phyloP scores from a whole-genome alignment of 2,888 invertebrate genomes.

The Lottia gigantea region DNA sequence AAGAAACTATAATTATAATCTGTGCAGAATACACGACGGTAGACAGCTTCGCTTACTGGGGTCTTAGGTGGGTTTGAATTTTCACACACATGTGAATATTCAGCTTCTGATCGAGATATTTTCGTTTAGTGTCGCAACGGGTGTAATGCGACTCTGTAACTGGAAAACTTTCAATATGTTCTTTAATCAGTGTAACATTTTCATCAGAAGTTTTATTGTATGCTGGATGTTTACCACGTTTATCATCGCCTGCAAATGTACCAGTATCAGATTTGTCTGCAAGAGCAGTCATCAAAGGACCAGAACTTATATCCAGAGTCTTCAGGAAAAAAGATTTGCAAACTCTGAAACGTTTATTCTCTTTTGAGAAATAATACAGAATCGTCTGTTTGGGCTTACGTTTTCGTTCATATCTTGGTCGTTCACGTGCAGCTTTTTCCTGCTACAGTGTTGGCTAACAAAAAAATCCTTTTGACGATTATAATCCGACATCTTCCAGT shows the following conservation, averaged over 20 bases:
- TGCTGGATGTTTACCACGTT: no score
- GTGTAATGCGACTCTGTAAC: conserved; percentile 15
- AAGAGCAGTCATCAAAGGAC: not conserved
- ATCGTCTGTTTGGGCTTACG: not conserved
- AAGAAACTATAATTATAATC: no score
- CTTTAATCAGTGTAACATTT: not conserved
- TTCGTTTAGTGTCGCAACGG: not conserved
- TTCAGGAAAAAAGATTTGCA: not conserved
- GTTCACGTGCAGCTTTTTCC: not conserved
- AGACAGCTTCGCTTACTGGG: not conserved
- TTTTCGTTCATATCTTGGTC: not conserved
- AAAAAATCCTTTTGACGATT: not conserved
- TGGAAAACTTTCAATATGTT: conserved; percentile 12
- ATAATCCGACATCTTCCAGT: not conserved
- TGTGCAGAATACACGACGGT: not conserved
- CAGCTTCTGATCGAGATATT: not conserved
- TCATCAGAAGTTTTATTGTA: no score
- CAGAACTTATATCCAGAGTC: not conserved
- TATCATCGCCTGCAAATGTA: not conserved
- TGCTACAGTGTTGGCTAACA: not conserved
- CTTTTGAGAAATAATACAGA: not conserved
- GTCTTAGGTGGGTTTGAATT: not conserved
- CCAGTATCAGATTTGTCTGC: not conserved
- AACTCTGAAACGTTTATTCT: not conserved
- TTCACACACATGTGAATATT: not conserved